Percentiles rank a stretch among this genome's conserved stretches.
phyloP scores from a whole-genome alignment of 2,797 vertebrate species.

The Coregonus suidteri region DNA sequence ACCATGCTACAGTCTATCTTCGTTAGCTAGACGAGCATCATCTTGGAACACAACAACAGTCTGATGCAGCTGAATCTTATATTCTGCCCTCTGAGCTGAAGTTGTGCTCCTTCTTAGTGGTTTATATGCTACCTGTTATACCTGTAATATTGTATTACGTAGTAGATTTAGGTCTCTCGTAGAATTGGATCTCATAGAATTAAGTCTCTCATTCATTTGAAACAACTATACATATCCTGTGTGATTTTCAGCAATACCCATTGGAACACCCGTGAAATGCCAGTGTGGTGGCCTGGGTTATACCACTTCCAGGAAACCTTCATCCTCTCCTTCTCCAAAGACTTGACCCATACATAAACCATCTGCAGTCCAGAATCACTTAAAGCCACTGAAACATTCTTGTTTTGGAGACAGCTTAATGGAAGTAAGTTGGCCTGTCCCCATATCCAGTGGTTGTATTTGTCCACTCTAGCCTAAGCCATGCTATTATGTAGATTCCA shows the following conservation, averaged over 20 bases:
- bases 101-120: not conserved
- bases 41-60: not conserved
- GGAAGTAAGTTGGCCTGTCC: conserved; percentile 70
- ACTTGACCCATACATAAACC: conserved; percentile 63
- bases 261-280: conserved; percentile 49
- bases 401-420: conserved; percentile 72
- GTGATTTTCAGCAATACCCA: conserved; percentile 21
- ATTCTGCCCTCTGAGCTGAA: not conserved
- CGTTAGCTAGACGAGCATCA: conserved; percentile 9
- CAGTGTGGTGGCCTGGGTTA: conserved; percentile 56
- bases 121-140: not conserved
- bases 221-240: not conserved
- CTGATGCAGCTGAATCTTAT: not conserved
- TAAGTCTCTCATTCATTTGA: not conserved
- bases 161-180: not conserved
- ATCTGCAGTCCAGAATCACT: conserved; percentile 55
- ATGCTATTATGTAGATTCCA: conserved; percentile 71
- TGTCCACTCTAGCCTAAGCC: conserved; percentile 50
- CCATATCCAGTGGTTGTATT: conserved; percentile 63
- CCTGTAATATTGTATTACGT: not conserved
- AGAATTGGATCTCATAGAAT: not conserved
- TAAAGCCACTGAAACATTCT: conserved; percentile 68
- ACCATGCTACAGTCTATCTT: conserved; percentile 4
- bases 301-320: conserved; percentile 39
- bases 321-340: conserved; percentile 61